Evolutionary conservation across 1,140 invertebrate genomes (phyloP).

Genomic region (Leptopilina boulardi): DNA sequence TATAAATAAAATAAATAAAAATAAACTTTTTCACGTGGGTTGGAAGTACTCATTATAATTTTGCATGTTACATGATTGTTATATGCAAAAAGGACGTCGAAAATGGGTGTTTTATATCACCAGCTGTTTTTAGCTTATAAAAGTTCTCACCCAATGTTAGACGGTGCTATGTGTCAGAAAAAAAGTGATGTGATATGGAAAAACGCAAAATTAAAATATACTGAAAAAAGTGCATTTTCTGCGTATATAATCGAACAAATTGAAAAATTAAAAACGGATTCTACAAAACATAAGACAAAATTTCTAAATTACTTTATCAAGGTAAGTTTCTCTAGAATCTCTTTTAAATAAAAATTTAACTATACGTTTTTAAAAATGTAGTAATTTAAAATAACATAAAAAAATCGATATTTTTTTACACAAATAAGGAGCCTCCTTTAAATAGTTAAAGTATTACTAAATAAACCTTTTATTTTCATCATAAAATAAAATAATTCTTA

Average conservation of each 20-base stretch:
- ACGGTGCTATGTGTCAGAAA: background rate
- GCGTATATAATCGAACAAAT: background rate
- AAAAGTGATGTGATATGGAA: background rate
- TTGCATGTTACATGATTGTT: background rate
- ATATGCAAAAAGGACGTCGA: background rate
- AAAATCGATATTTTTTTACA: too few species aligned
- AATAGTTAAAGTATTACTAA: too few species aligned
- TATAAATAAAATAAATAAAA: background rate
- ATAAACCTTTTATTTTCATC: too few species aligned
- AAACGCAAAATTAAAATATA: background rate
- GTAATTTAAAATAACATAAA: too few species aligned
- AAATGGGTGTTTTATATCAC: background rate
- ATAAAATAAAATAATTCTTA: too few species aligned
- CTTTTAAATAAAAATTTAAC: too few species aligned
- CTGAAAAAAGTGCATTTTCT: background rate
- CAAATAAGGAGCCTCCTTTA: too few species aligned
- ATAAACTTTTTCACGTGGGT: too few species aligned
- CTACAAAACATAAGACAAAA: background rate
- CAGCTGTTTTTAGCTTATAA: background rate
- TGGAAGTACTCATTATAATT: background rate
- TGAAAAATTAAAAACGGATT: background rate
- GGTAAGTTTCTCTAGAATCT: conserved; percentile 18
- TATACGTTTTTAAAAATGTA: too few species aligned
- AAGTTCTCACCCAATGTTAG: background rate
- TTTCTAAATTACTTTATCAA: background rate